These are phyloP conservation scores for Xestia ashworthii DNA, from an alignment of 2,888 invertebrate species.

Conservation along the genomic window DNA sequence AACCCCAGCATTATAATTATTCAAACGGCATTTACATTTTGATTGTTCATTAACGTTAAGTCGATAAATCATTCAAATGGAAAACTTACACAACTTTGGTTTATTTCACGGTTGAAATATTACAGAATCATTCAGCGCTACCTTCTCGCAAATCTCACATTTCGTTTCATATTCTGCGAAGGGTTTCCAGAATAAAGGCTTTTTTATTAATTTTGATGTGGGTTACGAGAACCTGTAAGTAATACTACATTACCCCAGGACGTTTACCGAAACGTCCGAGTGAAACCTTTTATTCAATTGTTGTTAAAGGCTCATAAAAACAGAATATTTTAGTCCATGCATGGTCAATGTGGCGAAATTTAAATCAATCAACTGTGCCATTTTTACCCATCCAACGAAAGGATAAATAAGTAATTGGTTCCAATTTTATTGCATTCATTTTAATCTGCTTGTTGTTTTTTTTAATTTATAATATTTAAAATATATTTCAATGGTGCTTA, in stretches of 20 bases:
- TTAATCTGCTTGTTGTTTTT: neutral
- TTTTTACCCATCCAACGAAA: neutral
- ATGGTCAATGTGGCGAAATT: neutral
- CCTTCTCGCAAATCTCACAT: constrained; percentile 31
- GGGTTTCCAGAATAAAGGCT: constrained; percentile 23
- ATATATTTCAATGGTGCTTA: neutral
- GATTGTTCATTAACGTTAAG: constrained; percentile 5
- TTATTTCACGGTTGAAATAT: constrained; percentile 9
- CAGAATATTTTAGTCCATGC: neutral
- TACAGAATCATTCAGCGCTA: neutral
- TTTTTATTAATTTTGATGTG: constrained; percentile 50
- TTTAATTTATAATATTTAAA: neutral
- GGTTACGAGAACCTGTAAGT: constrained; percentile 35
- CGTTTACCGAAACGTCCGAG: constrained; percentile 11
- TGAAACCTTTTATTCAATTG: constrained; percentile 40
- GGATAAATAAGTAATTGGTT: neutral
- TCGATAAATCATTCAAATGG: constrained; percentile 6
- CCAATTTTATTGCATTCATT: neutral
- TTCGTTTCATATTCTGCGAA: constrained; percentile 39
- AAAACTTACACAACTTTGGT: constrained; percentile 2
- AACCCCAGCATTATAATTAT: constrained; percentile 7
- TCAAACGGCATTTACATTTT: constrained; percentile 17
- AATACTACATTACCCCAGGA: constrained; percentile 29
- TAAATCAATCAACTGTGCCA: neutral
- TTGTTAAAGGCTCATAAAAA: neutral